Conservation (phyloP, 2,888 invertebrate species). For the Folsomia manolachei region DNA sequence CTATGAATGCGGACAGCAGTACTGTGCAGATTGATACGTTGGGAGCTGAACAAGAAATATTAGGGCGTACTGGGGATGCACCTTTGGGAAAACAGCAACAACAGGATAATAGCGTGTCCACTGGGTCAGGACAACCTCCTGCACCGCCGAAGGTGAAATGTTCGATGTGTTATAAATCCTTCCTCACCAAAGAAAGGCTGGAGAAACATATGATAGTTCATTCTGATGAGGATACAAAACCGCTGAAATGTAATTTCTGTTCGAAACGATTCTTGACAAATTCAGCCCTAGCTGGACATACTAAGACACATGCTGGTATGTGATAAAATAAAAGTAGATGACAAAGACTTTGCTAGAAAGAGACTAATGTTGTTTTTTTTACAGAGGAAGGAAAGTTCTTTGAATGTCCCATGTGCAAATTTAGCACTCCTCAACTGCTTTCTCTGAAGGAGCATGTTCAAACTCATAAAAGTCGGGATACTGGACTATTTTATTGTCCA, state of each 20-base stretch:
- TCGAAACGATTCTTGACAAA: conserved; percentile 68
- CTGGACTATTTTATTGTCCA: conserved; percentile 68
- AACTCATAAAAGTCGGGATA: conserved; percentile 59
- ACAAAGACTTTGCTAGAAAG: no score
- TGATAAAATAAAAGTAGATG: not conserved
- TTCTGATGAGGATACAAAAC: conserved; percentile 67
- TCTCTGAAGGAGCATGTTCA: conserved; percentile 66
- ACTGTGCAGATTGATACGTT: not conserved
- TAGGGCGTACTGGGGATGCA: not conserved
- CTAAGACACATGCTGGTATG: conserved; percentile 65
- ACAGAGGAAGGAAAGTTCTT: conserved; percentile 62
- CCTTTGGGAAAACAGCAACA: not conserved
- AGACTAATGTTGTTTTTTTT: conserved; percentile 34
- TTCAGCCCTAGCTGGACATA: conserved; percentile 69
- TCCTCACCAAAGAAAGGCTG: conserved; percentile 63
- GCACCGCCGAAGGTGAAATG: conserved; percentile 60
- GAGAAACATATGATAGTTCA: conserved; percentile 66
- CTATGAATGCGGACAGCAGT: conserved; percentile 16
- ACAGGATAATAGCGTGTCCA: conserved; percentile 16
- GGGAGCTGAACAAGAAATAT: not conserved
- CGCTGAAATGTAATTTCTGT: conserved; percentile 66
- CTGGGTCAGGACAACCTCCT: conserved; percentile 28
- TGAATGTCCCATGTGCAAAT: conserved; percentile 69
- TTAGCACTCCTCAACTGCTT: conserved; percentile 63
- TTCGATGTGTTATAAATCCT: conserved; percentile 65